Evolutionary conservation across 2,797 vertebrate genomes (phyloP), one percentile per base, ranked within the genome.

Genomic region (Mionectes olivaceus): DNA sequence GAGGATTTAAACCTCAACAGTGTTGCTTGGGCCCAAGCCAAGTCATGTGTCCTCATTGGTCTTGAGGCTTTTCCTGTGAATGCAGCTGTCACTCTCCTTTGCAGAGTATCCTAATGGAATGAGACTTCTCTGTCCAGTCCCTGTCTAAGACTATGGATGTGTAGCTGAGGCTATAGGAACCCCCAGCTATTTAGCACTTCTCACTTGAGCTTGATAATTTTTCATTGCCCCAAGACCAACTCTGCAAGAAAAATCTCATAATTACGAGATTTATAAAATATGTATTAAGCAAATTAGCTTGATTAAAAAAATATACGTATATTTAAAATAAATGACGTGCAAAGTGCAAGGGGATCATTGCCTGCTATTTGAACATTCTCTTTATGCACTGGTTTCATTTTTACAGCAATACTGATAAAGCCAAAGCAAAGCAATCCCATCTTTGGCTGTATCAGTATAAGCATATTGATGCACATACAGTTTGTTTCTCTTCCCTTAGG

Each of bases 11-110:
- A 87, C 78, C 83, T 80, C 39, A 0, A 43, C 46, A 24, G 52
- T 87, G 89, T 49, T 75, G 71, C 75, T 67, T 94, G 95, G 92
- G 75, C 71, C 68, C 81, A 84, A 28, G 88, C 93, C 96, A 97
- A 94, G 57, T 87, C 78, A 71, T 65, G 78, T 94, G 85, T 95
- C 83, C 78, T 93, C 68, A 27, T 4, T 93, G 92, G 93, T 95
- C 83, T 95, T 95, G 82, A 87, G 94, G 95, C 92, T 93, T 95
- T 96, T 90, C 83, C 95, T 70, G 77, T 71, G 85, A 93, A 88
- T 79, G 90, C 94, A 96, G 90, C 92, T 96, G 95, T 92, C 90
- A 39, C 60, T 90, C 33, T 57, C 88, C 77, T 83, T 44, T 93
- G 69, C 82, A 41, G 37, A 52, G 37, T 35, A 16, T 43, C 89